Evolutionary conservation across 1,140 invertebrate genomes (phyloP), one percentile per base, ranked within the genome.

Genomic region (Nephotettix cincticeps): DNA sequence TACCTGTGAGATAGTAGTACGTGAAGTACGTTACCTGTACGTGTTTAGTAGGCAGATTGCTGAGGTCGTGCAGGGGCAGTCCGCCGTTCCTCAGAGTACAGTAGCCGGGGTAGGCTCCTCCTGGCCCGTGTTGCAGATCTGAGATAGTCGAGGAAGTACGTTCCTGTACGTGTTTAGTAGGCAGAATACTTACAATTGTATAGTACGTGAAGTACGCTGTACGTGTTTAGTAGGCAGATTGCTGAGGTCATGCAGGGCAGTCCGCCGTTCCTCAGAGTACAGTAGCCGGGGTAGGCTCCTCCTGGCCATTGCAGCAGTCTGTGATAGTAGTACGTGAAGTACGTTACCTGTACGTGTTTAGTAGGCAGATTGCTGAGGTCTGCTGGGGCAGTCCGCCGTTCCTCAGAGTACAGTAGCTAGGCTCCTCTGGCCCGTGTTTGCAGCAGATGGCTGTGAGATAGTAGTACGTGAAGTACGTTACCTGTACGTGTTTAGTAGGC

Each of bases 391-490:
- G 85, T 29, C 86, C 86, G 74, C 81, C 81, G 63, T 89, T 89
- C 19, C 89, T 82, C 71, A 91, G 83, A 27, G 88, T 90, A 78
- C 89, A 91, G 79, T 90, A 91, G 19, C 88, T 87, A 70, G 88
- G 85, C 76, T 86, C n/a, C n/a, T n/a, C n/a, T n/a, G n/a, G n/a
- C n/a, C n/a, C n/a, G n/a, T n/a, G n/a, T n/a, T n/a, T n/a, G n/a
- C n/a, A n/a, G n/a, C n/a, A n/a, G n/a, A n/a, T n/a, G n/a, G n/a
- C n/a, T n/a, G n/a, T n/a, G n/a, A n/a, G n/a, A n/a, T n/a, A n/a
- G n/a, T n/a, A n/a, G n/a, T n/a, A n/a, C n/a, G n/a, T 56, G n/a
- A 27, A 17, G 19, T 36, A 56, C 13, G 3, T 6, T 32, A 65
- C 63, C 63, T 65, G 63, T 36, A 65, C n/a, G n/a, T 65, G 73